Evolutionary conservation across 2,888 invertebrate genomes (phyloP), one percentile per base, ranked within the genome.

Genomic region (Carpatolechia fugitivella): DNA sequence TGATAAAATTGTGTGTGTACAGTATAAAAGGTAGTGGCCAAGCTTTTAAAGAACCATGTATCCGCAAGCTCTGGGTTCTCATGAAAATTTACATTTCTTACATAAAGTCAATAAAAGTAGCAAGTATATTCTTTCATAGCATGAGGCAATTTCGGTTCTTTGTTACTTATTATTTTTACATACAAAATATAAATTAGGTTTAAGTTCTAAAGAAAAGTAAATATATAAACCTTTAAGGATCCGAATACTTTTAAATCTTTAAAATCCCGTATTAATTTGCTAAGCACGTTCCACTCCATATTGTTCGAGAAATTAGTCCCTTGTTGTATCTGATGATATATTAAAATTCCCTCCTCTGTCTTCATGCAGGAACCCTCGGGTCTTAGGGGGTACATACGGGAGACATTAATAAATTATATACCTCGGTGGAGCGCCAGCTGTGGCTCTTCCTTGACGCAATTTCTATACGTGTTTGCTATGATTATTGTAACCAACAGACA

Each of bases 401-500:
- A 48, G 18, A 48, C 48, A 33, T 48, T 48, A 48, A 48, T 35
- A 48, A 48, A 48, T 48, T 48, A 48, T 48, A 48, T 18, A 33
- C 33, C 16, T 14, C 14, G 11, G 7, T 48, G 6, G 7, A 7
- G 48, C 18, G 8, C 10, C 48, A 48, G 33, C 33, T 48, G 48
- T 14, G 48, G 31, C 48, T n/a, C n/a, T 14, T 38, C 38, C 18
- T n/a, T 3, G 38, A 5, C 38, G 38, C 14, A 38, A 16, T 38
- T 14, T 18, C 18, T 38, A 38, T 38, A 38, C 38, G 13, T 14
- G 18, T 38, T 14, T 14, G 7, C 2, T 14, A 2, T 16, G 38
- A 38, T 16, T 38, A 16, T 18, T 16, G 14, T 6, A 38, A 38
- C 14, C 10, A 13, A 38, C 13, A 16, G 38, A 38, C n/a, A n/a